Evolutionary conservation across 2,113 vertebrate species (phyloP), one percentile per base, ranked within the genome.

Genomic region (Trochalopteron elliotii): DNA sequence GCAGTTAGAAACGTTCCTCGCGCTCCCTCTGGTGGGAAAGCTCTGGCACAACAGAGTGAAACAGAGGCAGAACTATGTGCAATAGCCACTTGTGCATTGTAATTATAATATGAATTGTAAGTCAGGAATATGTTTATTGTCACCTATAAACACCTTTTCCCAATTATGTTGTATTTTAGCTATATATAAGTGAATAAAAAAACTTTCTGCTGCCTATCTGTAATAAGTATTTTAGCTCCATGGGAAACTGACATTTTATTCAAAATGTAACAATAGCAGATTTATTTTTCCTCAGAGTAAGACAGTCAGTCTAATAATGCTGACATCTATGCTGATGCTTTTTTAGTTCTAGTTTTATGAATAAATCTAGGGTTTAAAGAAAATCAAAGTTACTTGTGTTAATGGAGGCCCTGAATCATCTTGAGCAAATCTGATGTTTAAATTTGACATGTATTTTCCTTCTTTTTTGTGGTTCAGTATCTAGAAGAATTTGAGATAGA

Each of bases 11-110:
- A 1, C 60, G 20, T 52, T 90, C 49, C 67, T 85, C 1, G 40
- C 30, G 10, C 88, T 45, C 97, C 95, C 94, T 91, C 97, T 94
- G 45, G 88, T 95, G 97, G 75, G 44, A 42, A n/a, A 80, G 14
- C 10, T 42, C 0, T 80, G 17, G n/a, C 82, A 89, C 47, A 20
- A 35, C 76, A 42, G 1, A 27, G 47, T 28, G 65, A 5, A n/a
- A 6, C 3, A 3, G 8, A 39, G 27, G 1, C 17, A 25, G 12
- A 71, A 11, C 47, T 24, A 4, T 0, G 0, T 64, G 71, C 44
- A 59, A 1, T 63, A 84, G 72, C 77, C 86, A 47, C 69, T 50
- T 57, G 50, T 84, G 74, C 69, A 55, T 71, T 94, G 69, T 37
- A n/a, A 78, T 42, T 35, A 3, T 6, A 49, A 55, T 16, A 53